phyloP scores from a whole-genome alignment of 1,140 invertebrate species.

The Drosophila sechellia region DNA sequence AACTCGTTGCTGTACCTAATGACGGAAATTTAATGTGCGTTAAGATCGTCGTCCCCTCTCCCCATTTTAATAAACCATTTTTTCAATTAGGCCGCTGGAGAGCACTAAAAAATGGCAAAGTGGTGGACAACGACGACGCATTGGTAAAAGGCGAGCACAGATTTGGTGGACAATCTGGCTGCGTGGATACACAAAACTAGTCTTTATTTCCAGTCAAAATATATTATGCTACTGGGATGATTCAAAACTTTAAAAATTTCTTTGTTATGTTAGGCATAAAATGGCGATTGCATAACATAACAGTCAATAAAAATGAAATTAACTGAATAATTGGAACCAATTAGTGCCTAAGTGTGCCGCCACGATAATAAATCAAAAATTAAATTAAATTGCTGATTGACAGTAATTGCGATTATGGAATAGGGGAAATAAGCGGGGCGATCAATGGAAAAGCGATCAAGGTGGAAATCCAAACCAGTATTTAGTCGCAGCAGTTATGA shows the following conservation, averaged over 20 bases:
- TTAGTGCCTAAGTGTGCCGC: conserved; percentile 15
- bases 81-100: conserved; percentile 67
- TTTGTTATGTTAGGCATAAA: too few relatives aligned
- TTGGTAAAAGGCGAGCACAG: conserved; percentile 24
- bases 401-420: conserved; percentile 42
- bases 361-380: conserved; percentile 33
- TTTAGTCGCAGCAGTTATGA: conserved; percentile 53
- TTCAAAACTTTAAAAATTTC: background rate
- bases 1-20: conserved; percentile 64
- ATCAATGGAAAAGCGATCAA: conserved; percentile 19
- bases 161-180: conserved; percentile 2
- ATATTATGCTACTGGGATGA: background rate
- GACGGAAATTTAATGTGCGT: conserved; percentile 74
- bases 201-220: conserved; percentile 31
- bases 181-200: conserved; percentile 9
- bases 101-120: conserved; percentile 11
- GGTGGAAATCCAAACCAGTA: conserved; percentile 20
- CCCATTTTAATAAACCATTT: conserved; percentile 75
- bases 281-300: conserved; percentile 12
- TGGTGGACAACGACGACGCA: conserved; percentile 13
- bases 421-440: conserved; percentile 26
- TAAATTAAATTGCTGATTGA: conserved; percentile 34
- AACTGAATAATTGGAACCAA: too few relatives aligned
- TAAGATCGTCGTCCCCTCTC: conserved; percentile 5
- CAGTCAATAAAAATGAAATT: background rate